Base-by-base conservation (phyloP, 2,888 invertebrate genomes). In the Caenorhabditis sp. region DNA sequence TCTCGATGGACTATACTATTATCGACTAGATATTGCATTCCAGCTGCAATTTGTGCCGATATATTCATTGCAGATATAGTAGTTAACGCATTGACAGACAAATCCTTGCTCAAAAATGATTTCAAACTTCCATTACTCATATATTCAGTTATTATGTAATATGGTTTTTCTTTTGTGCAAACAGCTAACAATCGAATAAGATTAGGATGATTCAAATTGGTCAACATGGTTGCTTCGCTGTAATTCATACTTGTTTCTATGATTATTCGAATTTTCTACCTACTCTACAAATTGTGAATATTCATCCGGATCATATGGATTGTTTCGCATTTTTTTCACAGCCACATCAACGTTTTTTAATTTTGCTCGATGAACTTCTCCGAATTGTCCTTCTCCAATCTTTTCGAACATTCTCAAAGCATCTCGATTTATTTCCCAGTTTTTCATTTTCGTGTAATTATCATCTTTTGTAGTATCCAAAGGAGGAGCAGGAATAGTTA, bases 361-460 rank as follows among this genome's bases (percentile, higher is more conserved):
- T 21, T 63, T 59, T 1, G 66, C 69, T 23, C 56, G 58, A 43
- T 65, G 53, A 26, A 71, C 71, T 52, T 67, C 38, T 53, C 74
- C 74, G 25, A 74, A 74, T 57, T 74, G 69, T 27, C 74, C 74
- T 49, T 52, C 43, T 23, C 69, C 74, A 20, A 74, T 70, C 1
- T 52, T 60, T n/a, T 62, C 50, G 7, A 63, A 25, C 53, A 38
- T 60, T 59, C 57, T 63, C 36, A 74, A 26, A 27, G 62, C 60
- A 4, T 49, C 67, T 52, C 74, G 26, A 38, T 70, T 59, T 14
- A 74, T 69, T 58, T 74, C 66, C 66, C 59, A 67, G 31, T 64
- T 63, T 25, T 54, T 49, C 66, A 74, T 69, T n/a, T 58, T 63
- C 20, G 60, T 58, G 21, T 74, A 74, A 25, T 63, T 63, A 2